Base-by-base conservation (phyloP, 2,888 invertebrate species). In the Diplazon laetatorius region DNA sequence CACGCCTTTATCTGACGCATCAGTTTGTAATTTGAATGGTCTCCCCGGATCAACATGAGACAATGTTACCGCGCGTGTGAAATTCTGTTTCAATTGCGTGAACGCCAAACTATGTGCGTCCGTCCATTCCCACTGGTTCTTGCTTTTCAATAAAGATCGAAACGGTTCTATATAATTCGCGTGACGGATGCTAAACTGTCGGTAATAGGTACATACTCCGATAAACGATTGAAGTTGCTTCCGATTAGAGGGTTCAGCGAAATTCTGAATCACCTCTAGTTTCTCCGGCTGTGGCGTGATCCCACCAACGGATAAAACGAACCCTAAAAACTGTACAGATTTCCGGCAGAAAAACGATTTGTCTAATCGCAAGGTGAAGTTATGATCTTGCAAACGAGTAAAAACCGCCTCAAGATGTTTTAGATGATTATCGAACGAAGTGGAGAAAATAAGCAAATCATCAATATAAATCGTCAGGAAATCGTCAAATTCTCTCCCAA, bases 201-300 rank as follows among this genome's bases (percentile, higher is more conserved):
- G 35, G 46, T 82, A 81, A 75, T 75, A 82, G 25, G 63, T 83
- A 39, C 82, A 84, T 0, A 81, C 9, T 0, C 84, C 81, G 6
- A 84, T 30, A 76, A 87, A 83, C 22, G 63, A 62, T 48, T 86
- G 80, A 5, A 88, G 57, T 39, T 88, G 80, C 69, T 80, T 84
- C 25, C 42, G 12, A 68, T 1, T 55, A 20, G 12, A 68, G 37
- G 30, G 30, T 30, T 30, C 4, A 6, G 6, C 30, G 30, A 30
- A 30, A 30, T 30, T 30, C 6, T 30, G 6, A 30, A 30, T 30
- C 6, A 30, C 30, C 2, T 30, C 30, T 30, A 2, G 6, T 30
- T 30, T 30, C 4, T 30, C 30, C 4, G 30, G 30, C 30, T 5
- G 30, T 16, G 79, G 72, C 12, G 22, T 14, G 0, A 82, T 63